Evolutionary conservation across 2,888 invertebrate species (phyloP).

Genomic region (Muscina levida): DNA sequence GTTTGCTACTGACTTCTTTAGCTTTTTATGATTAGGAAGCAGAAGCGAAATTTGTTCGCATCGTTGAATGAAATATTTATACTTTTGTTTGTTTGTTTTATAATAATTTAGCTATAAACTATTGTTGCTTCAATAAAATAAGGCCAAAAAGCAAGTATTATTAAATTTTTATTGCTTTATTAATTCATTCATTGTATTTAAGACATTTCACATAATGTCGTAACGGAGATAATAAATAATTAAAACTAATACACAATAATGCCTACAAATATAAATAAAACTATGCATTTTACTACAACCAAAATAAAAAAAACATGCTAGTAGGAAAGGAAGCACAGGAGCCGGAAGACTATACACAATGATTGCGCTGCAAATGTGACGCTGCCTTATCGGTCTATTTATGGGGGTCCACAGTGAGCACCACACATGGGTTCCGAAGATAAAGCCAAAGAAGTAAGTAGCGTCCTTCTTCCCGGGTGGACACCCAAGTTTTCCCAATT

Average conservation of each 20-base stretch:
- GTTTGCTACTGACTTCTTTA: constrained; percentile 22
- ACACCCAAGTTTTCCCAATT: constrained; percentile 99
- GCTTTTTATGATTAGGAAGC: constrained; percentile 25
- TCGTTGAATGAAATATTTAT: constrained; percentile 31
- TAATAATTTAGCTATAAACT: constrained; percentile 1
- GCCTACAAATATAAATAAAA: constrained; percentile 16
- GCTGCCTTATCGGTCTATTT: too few relatives aligned
- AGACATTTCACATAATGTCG: constrained; percentile 11
- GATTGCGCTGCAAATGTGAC: too few relatives aligned
- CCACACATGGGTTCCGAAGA: constrained; percentile 84
- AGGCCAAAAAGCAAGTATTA: constrained; percentile 42
- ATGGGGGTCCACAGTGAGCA: constrained; percentile 69
- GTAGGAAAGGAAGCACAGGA: too few relatives aligned
- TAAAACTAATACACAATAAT: constrained; percentile 37
- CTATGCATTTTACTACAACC: constrained; percentile 34
- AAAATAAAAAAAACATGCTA: too few relatives aligned
- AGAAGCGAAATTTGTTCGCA: not conserved
- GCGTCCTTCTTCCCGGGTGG: constrained; percentile 91
- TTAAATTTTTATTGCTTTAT: constrained; percentile 49
- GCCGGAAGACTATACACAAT: too few relatives aligned
- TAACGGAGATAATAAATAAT: constrained; percentile 38
- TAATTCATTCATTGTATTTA: not conserved
- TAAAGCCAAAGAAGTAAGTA: constrained; percentile 89
- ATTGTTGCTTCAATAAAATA: constrained; percentile 52
- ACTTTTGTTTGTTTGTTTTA: constrained; percentile 33